These are phyloP conservation scores for Nycticryphes semicollaris DNA, from an alignment of 2,113 vertebrate species.

Conservation along the genomic window DNA sequence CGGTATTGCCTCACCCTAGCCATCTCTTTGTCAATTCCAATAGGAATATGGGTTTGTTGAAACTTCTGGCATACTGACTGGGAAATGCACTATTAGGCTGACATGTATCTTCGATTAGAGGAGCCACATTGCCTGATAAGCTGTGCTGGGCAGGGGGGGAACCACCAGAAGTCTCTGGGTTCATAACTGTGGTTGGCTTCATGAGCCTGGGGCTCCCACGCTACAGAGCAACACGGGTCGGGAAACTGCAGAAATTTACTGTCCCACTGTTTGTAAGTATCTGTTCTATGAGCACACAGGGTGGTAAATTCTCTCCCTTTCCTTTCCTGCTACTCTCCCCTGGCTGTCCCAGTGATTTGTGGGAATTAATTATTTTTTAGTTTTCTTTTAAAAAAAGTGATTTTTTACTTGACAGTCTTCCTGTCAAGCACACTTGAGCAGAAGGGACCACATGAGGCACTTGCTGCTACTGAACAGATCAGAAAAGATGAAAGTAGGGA, in stretches of 20 bases:
- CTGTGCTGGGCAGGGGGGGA: background rate
- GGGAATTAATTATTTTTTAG: slow-evolving; percentile 31
- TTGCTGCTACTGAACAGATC: background rate
- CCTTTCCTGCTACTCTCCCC: background rate
- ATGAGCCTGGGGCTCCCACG: rapidly evolving
- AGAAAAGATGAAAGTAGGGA: background rate
- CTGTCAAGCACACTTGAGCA: background rate
- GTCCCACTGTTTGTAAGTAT: background rate
- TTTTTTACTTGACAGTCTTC: background rate
- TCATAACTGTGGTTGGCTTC: background rate
- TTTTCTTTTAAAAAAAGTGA: background rate
- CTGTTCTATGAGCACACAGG: background rate
- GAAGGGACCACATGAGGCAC: background rate
- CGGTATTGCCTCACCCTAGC: background rate
- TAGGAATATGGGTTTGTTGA: background rate
- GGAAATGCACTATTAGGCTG: background rate
- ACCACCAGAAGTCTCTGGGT: background rate
- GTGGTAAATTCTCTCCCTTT: background rate
- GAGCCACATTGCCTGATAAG: background rate
- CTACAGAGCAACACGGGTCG: rapidly evolving
- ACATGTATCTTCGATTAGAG: background rate
- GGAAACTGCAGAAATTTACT: background rate
- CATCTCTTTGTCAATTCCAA: background rate
- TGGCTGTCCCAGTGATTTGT: slow-evolving; percentile 1
- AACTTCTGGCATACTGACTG: background rate